Evolutionary conservation across 2,888 invertebrate species (phyloP), one percentile per base, ranked within the genome.

Genomic region (Cephalotes varians): DNA sequence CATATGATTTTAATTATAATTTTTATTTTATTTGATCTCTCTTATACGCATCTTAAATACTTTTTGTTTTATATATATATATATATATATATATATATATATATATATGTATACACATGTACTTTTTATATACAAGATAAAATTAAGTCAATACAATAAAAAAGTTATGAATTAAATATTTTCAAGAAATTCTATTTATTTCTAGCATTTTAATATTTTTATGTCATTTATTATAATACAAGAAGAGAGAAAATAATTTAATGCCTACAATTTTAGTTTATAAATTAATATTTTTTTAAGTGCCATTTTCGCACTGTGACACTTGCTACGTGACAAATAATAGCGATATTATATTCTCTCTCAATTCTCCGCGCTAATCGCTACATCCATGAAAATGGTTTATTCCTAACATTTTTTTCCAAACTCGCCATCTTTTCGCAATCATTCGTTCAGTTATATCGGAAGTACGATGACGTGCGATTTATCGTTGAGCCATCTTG

Each of bases 351-450:
- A 18, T 47, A 47, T 34, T 64, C 2, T 67, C 4, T 51, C 10
- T 69, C 31, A 28, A 49, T 67, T 49, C 28, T 18, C 18, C 25
- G 28, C 15, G 40, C 58, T 31, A 56, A 58, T 58, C 40, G 2
- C 71, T 54, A 72, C 28, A 25, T 72, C 9, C 25, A 40, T 28
- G 12, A 10, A 58, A 56, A 58, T 28, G 34, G 18, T 47, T 62
- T 34, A 62, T 2, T 18, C 12, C n/a, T 28, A 31, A 18, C 12
- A 5, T 31, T 44, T 72, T 37, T 64, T 62, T 74, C 7, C 18
- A 10, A 64, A 69, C 18, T 18, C 44, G 56, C 69, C 77, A 77
- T 77, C 21, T 77, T 77, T 77, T 77, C 69, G 73, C 47, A 21
- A 60, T 62, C 49, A 31, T 15, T 54, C 67, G n/a, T 76, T 21